Evolutionary conservation across 2,113 vertebrate genomes (phyloP).

Genomic region (Elaphurus davidianus): DNA sequence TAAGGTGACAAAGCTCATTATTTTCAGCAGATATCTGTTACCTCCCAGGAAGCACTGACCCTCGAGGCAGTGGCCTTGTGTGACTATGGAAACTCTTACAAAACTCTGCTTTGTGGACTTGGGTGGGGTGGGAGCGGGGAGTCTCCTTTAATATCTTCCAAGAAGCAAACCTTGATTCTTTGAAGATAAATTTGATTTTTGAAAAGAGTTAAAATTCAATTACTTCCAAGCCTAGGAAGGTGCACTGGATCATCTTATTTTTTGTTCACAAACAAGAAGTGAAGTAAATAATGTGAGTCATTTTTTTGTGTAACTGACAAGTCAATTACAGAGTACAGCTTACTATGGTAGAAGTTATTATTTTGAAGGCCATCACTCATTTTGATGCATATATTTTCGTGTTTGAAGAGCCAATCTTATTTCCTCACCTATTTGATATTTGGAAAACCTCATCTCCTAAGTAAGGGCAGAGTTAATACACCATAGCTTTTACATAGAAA

Average conservation of each 20-base stretch:
- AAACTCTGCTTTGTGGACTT: background rate
- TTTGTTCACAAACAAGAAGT: constrained; percentile 35
- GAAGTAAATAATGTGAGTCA: constrained; percentile 29
- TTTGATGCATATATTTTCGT: background rate
- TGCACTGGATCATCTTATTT: background rate
- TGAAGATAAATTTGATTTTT: constrained; percentile 39
- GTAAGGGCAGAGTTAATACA: background rate
- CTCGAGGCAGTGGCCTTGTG: background rate
- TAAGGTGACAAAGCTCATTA: background rate
- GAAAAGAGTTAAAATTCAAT: constrained; percentile 17
- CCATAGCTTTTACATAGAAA: background rate
- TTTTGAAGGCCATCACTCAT: background rate
- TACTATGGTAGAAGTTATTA: background rate
- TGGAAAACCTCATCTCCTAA: background rate
- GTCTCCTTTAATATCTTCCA: background rate
- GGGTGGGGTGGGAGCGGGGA: fast-evolving
- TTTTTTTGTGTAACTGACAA: background rate
- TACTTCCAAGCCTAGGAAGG: background rate
- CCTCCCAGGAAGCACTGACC: background rate
- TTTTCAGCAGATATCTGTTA: background rate
- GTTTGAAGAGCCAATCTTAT: background rate
- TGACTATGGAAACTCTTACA: background rate
- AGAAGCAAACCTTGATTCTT: background rate
- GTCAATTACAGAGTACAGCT: background rate
- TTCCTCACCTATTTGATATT: constrained; percentile 17